Conservation (phyloP, 1,140 invertebrate genomes). For the Diachasma alloeum region DNA sequence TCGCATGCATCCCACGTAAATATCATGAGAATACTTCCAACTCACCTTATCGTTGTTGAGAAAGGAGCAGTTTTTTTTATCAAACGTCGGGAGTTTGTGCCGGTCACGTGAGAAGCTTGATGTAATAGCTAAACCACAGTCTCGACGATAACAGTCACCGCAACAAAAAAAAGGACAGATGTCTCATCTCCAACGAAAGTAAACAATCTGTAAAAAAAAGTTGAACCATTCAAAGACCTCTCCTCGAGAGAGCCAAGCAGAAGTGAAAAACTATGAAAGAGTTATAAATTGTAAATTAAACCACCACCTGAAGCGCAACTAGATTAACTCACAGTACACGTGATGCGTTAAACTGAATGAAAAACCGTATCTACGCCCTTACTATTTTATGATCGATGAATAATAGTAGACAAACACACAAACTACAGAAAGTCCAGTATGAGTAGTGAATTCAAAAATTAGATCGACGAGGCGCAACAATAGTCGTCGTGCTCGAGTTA, state of each 20-base stretch:
- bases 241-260: no score
- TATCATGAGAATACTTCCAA: neutral
- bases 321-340: neutral
- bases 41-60: constrained; percentile 22
- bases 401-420: neutral
- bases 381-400: constrained; percentile 9
- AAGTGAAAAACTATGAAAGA: neutral
- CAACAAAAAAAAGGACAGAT: constrained; percentile 33
- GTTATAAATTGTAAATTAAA: neutral
- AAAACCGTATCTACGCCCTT: constrained; percentile 3
- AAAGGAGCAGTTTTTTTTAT: constrained; percentile 8
- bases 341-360: neutral
- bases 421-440: neutral
- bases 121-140: constrained; percentile 42
- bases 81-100: constrained; percentile 16
- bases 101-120: constrained; percentile 40
- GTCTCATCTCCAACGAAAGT: constrained; percentile 59
- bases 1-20: neutral
- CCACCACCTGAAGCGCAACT: neutral
- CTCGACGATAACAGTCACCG: constrained; percentile 43
- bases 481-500: constrained; percentile 12
- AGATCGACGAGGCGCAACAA: constrained; percentile 8
- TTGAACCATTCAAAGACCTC: neutral
- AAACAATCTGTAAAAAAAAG: constrained; percentile 50
- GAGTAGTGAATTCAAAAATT: constrained; percentile 5